phyloP scores from a whole-genome alignment of 2,113 vertebrate species.

The Pangasianodon hypophthalmus region DNA sequence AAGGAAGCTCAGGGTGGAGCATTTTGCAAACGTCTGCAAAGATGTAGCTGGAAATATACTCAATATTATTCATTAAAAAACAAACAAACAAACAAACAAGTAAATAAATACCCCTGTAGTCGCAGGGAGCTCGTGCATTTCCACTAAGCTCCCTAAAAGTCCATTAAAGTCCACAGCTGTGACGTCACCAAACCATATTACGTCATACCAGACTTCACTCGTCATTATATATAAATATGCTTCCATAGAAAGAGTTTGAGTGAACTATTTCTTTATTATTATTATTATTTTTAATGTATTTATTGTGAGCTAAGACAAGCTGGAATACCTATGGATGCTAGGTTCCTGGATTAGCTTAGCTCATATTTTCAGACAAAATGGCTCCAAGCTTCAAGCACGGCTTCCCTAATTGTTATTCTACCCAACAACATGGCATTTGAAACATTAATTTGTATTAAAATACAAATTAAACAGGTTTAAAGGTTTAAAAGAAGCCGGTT shows the following conservation, averaged over 20 bases:
- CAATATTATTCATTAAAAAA: not conserved
- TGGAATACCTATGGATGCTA: not conserved
- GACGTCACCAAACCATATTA: not conserved
- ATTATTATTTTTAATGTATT: not conserved
- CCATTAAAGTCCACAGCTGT: not conserved
- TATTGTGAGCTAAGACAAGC: not conserved
- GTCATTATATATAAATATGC: not conserved
- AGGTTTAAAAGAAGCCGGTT: not conserved
- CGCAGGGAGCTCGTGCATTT: not conserved
- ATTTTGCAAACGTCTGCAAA: not conserved
- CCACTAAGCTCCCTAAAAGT: not conserved
- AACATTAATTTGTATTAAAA: not conserved
- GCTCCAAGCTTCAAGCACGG: not conserved
- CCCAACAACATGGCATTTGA: not conserved
- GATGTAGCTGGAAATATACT: not conserved
- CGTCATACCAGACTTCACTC: not conserved
- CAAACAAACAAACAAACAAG: not conserved
- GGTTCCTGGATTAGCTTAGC: not conserved
- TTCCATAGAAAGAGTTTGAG: not conserved
- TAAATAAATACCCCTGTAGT: not conserved
- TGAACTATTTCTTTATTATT: not conserved
- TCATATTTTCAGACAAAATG: not conserved
- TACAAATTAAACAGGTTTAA: not conserved
- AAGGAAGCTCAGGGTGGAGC: not conserved
- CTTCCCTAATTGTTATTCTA: not conserved